Percentiles rank a stretch among this genome's conserved stretches.
phyloP scores from a whole-genome alignment of 2,113 vertebrate genomes.

The Phodopus roborovskii region DNA sequence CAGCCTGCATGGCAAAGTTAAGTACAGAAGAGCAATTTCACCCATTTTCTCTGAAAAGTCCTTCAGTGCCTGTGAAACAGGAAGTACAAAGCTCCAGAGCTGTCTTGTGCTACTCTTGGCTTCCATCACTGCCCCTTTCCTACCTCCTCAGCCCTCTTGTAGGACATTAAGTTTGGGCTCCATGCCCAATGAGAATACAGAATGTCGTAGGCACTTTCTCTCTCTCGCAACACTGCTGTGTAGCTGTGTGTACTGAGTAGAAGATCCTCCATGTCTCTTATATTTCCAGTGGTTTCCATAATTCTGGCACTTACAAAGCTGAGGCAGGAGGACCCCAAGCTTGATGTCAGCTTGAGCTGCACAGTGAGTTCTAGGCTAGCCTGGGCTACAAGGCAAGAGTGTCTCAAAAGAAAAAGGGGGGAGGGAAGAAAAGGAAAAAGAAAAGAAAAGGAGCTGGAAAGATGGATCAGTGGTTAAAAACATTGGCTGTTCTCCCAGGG shows the following conservation, averaged over 20 bases:
- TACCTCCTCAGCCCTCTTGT: background rate
- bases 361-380: background rate
- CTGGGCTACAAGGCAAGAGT: background rate
- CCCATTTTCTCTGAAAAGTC: conserved; percentile 24
- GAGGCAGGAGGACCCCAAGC: background rate
- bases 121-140: background rate
- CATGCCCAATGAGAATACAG: background rate
- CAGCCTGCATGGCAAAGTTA: background rate
- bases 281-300: background rate
- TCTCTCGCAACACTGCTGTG: background rate
- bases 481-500: background rate
- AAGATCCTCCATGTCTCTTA: background rate
- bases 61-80: background rate
- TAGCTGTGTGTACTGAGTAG: background rate
- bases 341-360: background rate
- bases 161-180: background rate
- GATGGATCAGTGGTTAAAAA: too few relatives aligned
- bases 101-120: background rate
- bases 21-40: background rate
- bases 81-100: background rate
- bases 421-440: background rate
- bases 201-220: background rate
- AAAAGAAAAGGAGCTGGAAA: too few relatives aligned
- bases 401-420: background rate
- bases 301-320: background rate